A percentile compares a stretch with the other conserved stretches of the same genome.
These are phyloP conservation scores for Lordiphosa mommai DNA, from an alignment of 1,140 invertebrate species.

Conservation along the genomic window DNA sequence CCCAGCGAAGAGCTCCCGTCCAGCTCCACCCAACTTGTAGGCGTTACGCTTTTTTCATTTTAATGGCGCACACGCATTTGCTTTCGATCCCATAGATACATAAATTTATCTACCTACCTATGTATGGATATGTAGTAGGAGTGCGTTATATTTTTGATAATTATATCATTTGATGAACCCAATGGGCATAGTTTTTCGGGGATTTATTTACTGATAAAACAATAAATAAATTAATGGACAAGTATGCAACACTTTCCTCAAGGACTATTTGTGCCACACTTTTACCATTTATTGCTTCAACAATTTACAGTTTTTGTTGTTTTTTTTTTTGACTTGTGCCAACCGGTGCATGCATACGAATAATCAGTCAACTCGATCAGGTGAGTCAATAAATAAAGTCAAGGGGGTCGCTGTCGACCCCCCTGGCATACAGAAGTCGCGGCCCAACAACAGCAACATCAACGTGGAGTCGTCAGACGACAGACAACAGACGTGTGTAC, in stretches of 20 bases:
- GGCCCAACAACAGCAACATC: too few relatives aligned
- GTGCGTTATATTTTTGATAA: conserved; percentile 67
- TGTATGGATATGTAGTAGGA: not conserved
- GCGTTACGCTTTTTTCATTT: conserved; percentile 75
- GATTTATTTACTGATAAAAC: conserved; percentile 57
- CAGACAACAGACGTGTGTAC: conserved; percentile 29
- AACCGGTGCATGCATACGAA: conserved; percentile 46
- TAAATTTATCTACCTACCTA: conserved; percentile 27
- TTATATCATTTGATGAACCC: conserved; percentile 65
- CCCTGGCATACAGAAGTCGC: conserved; percentile 1
- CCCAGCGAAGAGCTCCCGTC: conserved; percentile 25
- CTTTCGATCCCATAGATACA: conserved; percentile 70
- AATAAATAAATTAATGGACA: conserved; percentile 43
- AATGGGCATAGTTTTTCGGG: conserved; percentile 49
- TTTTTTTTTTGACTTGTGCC: conserved; percentile 3
- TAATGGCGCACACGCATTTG: conserved; percentile 74
- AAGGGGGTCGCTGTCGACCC: not conserved
- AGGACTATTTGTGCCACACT: too few relatives aligned
- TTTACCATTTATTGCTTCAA: too few relatives aligned
- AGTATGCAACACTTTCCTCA: conserved; percentile 1
- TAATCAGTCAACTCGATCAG: conserved; percentile 65
- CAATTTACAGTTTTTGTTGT: too few relatives aligned
- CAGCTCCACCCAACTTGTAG: conserved; percentile 44
- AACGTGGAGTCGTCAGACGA: conserved; percentile 2
- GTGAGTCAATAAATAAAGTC: conserved; percentile 63